These are phyloP conservation scores for Discoglossus pictus DNA, from an alignment of 2,797 vertebrate species.

Conservation along the genomic window DNA sequence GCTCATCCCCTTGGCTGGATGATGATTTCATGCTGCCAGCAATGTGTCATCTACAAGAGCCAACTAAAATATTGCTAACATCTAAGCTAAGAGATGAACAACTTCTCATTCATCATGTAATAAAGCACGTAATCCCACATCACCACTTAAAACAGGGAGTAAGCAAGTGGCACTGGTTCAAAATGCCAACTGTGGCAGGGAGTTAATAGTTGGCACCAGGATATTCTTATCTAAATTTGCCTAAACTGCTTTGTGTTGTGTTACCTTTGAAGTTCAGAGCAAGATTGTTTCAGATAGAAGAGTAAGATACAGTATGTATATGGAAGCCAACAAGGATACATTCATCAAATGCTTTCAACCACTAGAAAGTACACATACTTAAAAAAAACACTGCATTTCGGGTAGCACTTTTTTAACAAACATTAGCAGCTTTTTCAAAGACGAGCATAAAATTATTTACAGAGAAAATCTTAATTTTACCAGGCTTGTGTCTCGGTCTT, in stretches of 20 bases:
- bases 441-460: too few species aligned
- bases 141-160: constrained; percentile 24
- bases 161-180: constrained; percentile 21
- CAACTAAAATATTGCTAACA: constrained; percentile 48
- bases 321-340: constrained; percentile 9
- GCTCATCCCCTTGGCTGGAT: constrained; percentile 28
- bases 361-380: constrained; percentile 21
- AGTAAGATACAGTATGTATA: background rate
- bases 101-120: constrained; percentile 27
- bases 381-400: too few species aligned
- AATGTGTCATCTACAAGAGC: constrained; percentile 36
- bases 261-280: constrained; percentile 29
- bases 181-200: constrained; percentile 39
- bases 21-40: constrained; percentile 18
- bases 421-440: too few species aligned
- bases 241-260: constrained; percentile 37
- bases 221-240: constrained; percentile 39
- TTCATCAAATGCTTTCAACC: constrained; percentile 13
- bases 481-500: too few species aligned
- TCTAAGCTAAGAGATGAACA: constrained; percentile 25
- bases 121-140: constrained; percentile 32
- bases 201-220: constrained; percentile 31
- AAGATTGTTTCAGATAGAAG: constrained; percentile 7
- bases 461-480: too few species aligned
- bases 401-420: too few species aligned